Evolutionary conservation across 2,888 invertebrate genomes (phyloP).

Genomic region (Lottia scabra): DNA sequence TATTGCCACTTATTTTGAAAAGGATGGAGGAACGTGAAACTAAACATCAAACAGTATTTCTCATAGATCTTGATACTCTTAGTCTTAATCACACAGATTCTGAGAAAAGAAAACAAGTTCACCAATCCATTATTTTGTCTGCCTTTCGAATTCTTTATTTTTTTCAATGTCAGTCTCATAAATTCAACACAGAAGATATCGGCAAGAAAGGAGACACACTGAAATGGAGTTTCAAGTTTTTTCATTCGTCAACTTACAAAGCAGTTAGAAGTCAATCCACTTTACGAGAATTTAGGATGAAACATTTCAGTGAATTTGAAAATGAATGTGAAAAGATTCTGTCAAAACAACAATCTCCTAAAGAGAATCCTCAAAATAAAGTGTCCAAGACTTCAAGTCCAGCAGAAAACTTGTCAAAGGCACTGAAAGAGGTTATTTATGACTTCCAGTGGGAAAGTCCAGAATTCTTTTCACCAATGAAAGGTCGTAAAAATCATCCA

Average conservation of each 20-base stretch:
- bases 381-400: conserved; percentile 20
- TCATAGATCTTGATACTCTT: conserved; percentile 40
- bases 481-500: conserved; percentile 23
- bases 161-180: conserved; percentile 30
- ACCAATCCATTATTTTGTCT: conserved; percentile 41
- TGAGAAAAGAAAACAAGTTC: conserved; percentile 19
- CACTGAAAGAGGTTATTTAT: conserved; percentile 51
- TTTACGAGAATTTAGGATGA: conserved; percentile 48
- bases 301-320: conserved; percentile 58
- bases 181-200: conserved; percentile 20
- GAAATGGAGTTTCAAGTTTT: conserved; percentile 58
- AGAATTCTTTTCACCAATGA: conserved; percentile 53
- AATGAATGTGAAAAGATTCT: conserved; percentile 38
- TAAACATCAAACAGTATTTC: conserved; percentile 40
- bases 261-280: conserved; percentile 37
- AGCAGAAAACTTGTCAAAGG: conserved; percentile 39
- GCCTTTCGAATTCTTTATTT: conserved; percentile 44
- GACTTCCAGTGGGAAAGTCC: conserved; percentile 59
- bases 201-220: conserved; percentile 31
- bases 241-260: conserved; percentile 35
- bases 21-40: conserved; percentile 7
- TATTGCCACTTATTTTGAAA: background rate
- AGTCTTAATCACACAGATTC: conserved; percentile 1
- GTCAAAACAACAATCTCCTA: conserved; percentile 23
- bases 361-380: background rate